Conservation (phyloP, 2,888 invertebrate genomes). For the Tinea trinotella region DNA sequence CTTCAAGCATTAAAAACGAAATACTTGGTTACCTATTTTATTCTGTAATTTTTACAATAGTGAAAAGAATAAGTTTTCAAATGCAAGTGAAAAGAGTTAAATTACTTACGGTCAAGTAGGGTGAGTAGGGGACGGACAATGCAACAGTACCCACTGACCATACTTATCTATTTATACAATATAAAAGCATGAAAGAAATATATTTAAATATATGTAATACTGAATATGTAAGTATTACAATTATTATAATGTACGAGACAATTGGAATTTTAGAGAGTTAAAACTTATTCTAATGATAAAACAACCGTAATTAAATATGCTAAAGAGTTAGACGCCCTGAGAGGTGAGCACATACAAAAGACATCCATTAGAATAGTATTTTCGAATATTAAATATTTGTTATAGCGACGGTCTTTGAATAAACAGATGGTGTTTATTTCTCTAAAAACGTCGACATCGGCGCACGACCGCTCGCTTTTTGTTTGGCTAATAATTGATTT, state of each 20-base stretch:
- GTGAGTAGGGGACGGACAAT: neutral
- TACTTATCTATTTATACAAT: conserved; percentile 3
- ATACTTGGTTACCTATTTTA: neutral
- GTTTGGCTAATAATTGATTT: conserved; percentile 66
- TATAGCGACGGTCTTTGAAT: conserved; percentile 63
- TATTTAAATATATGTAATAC: neutral
- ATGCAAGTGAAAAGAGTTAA: conserved; percentile 9
- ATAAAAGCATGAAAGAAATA: neutral
- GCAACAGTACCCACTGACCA: conserved; percentile 3
- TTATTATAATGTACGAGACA: conserved; percentile 2
- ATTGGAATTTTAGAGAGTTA: neutral
- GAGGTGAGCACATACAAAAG: conserved; percentile 40
- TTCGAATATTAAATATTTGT: conserved; percentile 70
- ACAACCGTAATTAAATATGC: conserved; percentile 16
- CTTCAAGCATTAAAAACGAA: neutral
- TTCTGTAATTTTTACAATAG: conserved; percentile 9
- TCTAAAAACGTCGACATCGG: conserved; percentile 63
- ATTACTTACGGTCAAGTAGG: conserved; percentile 15
- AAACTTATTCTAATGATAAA: conserved; percentile 5
- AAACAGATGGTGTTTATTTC: conserved; percentile 69
- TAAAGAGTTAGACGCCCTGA: conserved; percentile 11
- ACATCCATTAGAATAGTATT: conserved; percentile 70
- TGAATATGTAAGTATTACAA: neutral
- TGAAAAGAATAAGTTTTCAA: conserved; percentile 16
- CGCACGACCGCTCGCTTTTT: conserved; percentile 61